These are phyloP conservation scores for Anastatus disparis DNA, from an alignment of 1,140 invertebrate genomes.

Conservation along the genomic window DNA sequence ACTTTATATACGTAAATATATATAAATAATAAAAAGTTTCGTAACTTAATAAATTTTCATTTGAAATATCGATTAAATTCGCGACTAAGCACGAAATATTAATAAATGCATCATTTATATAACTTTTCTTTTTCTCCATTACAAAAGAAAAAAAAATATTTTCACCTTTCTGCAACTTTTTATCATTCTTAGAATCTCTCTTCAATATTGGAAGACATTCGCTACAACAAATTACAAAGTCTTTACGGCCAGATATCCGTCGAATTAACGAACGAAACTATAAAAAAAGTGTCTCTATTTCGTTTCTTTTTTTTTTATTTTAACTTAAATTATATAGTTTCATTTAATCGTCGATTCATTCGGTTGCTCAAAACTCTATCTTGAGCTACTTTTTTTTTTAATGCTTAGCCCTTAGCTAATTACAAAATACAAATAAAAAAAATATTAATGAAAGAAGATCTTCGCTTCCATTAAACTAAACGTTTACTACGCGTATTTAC, in stretches of 20 bases:
- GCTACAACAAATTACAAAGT: conserved; percentile 28
- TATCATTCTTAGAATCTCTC: too few species aligned
- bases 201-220: conserved; percentile 28
- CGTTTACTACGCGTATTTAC: conserved; percentile 38
- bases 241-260: background rate
- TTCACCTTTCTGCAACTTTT: too few species aligned
- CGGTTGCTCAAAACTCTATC: background rate
- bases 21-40: background rate
- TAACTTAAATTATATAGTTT: too few species aligned
- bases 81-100: too few species aligned
- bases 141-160: too few species aligned
- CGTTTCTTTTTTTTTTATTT: too few species aligned
- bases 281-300: too few species aligned
- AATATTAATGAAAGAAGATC: conserved; percentile 10
- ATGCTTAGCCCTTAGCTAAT: conserved; percentile 25
- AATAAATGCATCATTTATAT: conserved; percentile 8
- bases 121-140: too few species aligned
- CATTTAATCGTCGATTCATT: background rate
- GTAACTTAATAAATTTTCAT: too few species aligned
- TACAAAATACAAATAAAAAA: conserved; percentile 19
- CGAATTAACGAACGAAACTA: background rate
- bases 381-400: conserved; percentile 3
- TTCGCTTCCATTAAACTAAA: conserved; percentile 26
- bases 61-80: too few species aligned
- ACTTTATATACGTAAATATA: conserved; percentile 28